Evolutionary conservation across 2,888 invertebrate species (phyloP).

Genomic region (Neuroscelio doddi): DNA sequence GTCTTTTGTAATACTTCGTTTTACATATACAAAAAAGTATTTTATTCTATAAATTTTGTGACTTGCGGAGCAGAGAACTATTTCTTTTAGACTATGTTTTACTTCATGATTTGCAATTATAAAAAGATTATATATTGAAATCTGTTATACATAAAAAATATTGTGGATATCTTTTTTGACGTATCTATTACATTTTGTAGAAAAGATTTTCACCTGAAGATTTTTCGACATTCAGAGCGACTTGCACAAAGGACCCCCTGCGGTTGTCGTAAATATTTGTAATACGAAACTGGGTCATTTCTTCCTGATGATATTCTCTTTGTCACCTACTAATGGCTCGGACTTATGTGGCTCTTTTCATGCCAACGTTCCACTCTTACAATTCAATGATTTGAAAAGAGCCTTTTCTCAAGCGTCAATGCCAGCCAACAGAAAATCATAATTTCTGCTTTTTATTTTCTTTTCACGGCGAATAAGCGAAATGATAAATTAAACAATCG

Average conservation of each 20-base stretch:
- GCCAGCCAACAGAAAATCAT: not conserved
- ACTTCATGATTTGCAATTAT: too few species aligned
- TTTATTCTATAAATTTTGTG: too few species aligned
- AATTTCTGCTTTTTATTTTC: not conserved
- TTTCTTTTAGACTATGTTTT: too few species aligned
- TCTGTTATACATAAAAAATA: too few species aligned
- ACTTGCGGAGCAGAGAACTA: too few species aligned
- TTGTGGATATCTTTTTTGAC: too few species aligned
- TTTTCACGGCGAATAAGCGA: not conserved
- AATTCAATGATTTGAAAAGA: slow-evolving; percentile 8
- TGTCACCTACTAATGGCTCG: slow-evolving; percentile 21
- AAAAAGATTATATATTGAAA: too few species aligned
- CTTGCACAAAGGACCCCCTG: slow-evolving; percentile 4
- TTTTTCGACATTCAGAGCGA: slow-evolving; percentile 5
- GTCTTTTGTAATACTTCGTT: too few species aligned
- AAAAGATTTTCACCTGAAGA: slow-evolving; percentile 7
- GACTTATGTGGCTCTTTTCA: slow-evolving; percentile 17
- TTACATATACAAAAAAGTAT: too few species aligned
- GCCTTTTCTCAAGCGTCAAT: slow-evolving; percentile 1
- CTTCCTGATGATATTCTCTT: slow-evolving; percentile 4
- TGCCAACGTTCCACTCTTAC: slow-evolving; percentile 4
- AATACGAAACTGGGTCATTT: slow-evolving; percentile 57
- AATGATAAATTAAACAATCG: not conserved
- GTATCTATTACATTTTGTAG: slow-evolving; percentile 14
- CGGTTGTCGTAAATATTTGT: slow-evolving; percentile 48